These are phyloP conservation scores for Hydrophis major DNA, from an alignment of 2,797 vertebrate species.

Conservation along the genomic window DNA sequence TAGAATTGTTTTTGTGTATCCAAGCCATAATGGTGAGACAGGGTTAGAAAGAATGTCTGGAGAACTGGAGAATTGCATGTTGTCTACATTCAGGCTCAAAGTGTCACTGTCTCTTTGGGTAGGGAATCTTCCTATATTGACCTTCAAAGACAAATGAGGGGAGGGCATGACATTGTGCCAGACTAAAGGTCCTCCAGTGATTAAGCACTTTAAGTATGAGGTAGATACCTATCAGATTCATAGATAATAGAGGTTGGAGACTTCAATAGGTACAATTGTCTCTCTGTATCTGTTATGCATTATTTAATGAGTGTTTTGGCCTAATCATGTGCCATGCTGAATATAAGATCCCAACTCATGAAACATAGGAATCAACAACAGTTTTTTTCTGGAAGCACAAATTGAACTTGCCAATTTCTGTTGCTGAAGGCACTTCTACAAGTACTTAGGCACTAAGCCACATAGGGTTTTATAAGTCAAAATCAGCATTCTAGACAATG, in stretches of 20 bases:
- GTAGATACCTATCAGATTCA: neutral
- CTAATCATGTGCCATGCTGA: too few relatives aligned
- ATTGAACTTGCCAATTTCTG: neutral
- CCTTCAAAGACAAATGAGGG: neutral
- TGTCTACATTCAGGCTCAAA: neutral
- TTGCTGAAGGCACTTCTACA: neutral
- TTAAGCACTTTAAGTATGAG: neutral
- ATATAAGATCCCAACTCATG: neutral
- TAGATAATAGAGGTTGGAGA: too few relatives aligned
- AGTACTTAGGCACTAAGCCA: neutral
- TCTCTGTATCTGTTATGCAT: too few relatives aligned
- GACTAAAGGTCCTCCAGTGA: neutral
- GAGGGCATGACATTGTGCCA: neutral
- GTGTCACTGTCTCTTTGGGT: neutral
- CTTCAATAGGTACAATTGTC: too few relatives aligned
- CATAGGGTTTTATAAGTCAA: neutral
- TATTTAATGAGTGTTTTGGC: too few relatives aligned
- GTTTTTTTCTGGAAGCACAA: neutral
- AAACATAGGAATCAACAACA: neutral
- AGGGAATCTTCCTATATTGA: neutral
- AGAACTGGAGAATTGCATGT: neutral
- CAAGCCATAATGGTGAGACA: neutral
- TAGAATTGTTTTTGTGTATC: neutral
- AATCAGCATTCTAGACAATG: neutral
- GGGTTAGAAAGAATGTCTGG: neutral